Conservation (phyloP, 2,888 invertebrate genomes). For the Empis livida region DNA sequence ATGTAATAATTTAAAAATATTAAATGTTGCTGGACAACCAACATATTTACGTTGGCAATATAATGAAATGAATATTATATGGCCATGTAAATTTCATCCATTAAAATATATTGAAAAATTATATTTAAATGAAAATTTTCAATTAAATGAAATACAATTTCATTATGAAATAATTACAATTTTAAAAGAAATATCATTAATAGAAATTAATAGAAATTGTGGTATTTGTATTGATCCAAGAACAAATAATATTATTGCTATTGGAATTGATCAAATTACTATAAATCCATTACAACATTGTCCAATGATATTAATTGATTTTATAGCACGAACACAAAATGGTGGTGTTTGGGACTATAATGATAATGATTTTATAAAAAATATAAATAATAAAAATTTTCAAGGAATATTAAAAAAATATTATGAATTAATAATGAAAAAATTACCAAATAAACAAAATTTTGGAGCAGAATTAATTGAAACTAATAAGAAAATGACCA, state of each 20-base stretch:
- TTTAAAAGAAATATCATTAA: conserved; percentile 22
- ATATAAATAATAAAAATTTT: conserved; percentile 22
- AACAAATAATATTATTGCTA: conserved; percentile 48
- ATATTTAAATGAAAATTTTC: conserved; percentile 48
- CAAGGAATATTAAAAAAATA: conserved; percentile 37
- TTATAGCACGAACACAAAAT: conserved; percentile 69
- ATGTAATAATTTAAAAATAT: conserved; percentile 36
- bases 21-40: conserved; percentile 45
- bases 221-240: conserved; percentile 66
- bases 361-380: conserved; percentile 20
- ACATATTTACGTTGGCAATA: conserved; percentile 58
- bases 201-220: conserved; percentile 28
- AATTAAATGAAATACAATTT: conserved; percentile 35
- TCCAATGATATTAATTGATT: conserved; percentile 72
- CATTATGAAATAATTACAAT: conserved; percentile 48
- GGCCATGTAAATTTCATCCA: conserved; percentile 80
- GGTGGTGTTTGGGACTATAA: conserved; percentile 54
- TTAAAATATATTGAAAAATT: conserved; percentile 59
- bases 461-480: conserved; percentile 39
- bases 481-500: conserved; percentile 14
- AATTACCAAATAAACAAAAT: conserved; percentile 30
- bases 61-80: conserved; percentile 43
- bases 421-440: conserved; percentile 28
- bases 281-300: conserved; percentile 71
- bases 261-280: conserved; percentile 39